Evolutionary conservation across 2,113 vertebrate genomes (phyloP), one percentile per base, ranked within the genome.

Genomic region (Dascyllus trimaculatus): DNA sequence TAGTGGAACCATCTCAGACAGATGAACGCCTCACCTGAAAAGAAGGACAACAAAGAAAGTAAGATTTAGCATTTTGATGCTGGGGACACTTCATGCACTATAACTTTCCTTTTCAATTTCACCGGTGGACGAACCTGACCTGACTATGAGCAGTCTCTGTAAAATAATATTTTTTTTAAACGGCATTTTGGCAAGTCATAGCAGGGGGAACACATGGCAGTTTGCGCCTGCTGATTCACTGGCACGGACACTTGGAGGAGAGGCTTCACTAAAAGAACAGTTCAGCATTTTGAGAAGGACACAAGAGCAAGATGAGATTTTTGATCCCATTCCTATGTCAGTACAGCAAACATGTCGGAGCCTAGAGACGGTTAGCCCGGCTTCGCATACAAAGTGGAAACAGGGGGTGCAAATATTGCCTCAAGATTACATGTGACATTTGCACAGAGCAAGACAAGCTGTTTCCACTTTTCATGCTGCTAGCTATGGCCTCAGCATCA

Each of bases 261-360:
- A 49, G 18, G 48, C 18, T n/a, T 49, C 1, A 19, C 18, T 49
- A 49, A 49, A 49, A 5, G 48, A 49, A 8, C 49, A 40, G 15
- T 67, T 53, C 24, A 10, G 18, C 19, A 26, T 54, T 58, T 58
- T 58, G 25, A 14, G 43, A 51, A 21, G 1, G 17, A 49, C 46
- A 5, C 46, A 46, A 45, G 38, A 69, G 49, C 24, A 21, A 26
- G 22, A 14, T 43, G 18, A 11, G 21, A 54, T 43, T 26, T 43
- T 43, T 43, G 40, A 43, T 13, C 3, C 6, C 14, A 25, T 25
- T 54, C 10, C 40, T n/a, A 53, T 0, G 1, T 49, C 64, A 24
- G n/a, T 49, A 64, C n/a, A 71, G 29, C 18, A 75, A 71, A 59
- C 57, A 14, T 22, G 17, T 29, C 17, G 7, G n/a, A 49, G 13